Conservation (phyloP, 1,140 invertebrate genomes). For the Drosophila willistoni region DNA sequence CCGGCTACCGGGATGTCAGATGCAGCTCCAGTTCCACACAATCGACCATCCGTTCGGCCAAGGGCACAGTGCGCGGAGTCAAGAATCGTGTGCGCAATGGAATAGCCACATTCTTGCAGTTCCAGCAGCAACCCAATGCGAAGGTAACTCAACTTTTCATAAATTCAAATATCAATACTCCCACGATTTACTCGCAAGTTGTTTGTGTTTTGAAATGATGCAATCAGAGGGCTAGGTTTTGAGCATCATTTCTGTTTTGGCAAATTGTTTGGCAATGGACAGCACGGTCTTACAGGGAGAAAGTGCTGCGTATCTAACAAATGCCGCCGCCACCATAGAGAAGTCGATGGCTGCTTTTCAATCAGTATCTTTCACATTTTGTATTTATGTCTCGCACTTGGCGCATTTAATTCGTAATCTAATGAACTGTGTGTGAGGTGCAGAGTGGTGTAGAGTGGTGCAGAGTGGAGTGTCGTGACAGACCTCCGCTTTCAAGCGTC, state of each 20-base stretch:
- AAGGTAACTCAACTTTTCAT: conserved; percentile 85
- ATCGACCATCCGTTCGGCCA: conserved; percentile 93
- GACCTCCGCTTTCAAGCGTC: conserved; percentile 27
- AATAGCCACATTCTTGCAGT: conserved; percentile 97
- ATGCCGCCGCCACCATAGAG: conserved; percentile 34
- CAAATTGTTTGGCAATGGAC: conserved; percentile 59
- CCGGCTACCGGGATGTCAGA: conserved; percentile 91
- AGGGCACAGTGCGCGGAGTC: conserved; percentile 95
- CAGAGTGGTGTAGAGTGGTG: background rate
- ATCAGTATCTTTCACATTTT: conserved; percentile 63
- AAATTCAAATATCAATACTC: background rate
- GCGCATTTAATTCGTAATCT: conserved; percentile 63
- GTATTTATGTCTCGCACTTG: conserved; percentile 42
- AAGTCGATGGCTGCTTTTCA: conserved; percentile 40
- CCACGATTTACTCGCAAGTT: conserved; percentile 42
- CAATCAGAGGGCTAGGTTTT: conserved; percentile 40
- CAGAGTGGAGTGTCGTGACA: background rate
- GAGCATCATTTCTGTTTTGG: conserved; percentile 45
- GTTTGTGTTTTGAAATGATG: conserved; percentile 56
- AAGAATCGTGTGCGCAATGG: conserved; percentile 96
- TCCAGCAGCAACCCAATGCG: conserved; percentile 87
- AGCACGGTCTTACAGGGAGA: conserved; percentile 41
- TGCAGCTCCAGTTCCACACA: conserved; percentile 87
- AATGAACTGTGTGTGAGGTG: conserved; percentile 49
- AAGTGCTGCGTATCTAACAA: conserved; percentile 62